Base-by-base conservation (phyloP, 2,797 vertebrate species). In the Allobates femoralis region DNA sequence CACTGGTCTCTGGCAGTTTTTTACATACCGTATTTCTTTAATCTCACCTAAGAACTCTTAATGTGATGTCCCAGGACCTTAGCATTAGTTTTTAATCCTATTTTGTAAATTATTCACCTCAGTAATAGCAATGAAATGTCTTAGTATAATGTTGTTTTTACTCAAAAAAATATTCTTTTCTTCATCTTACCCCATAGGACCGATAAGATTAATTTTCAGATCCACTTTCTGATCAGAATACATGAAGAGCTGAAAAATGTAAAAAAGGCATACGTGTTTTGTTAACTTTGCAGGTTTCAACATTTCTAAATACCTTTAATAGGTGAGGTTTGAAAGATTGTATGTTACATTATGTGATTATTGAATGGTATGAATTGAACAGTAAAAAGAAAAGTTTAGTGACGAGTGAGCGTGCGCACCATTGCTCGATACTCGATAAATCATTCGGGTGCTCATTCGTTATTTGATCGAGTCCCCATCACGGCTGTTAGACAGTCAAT, bases 131-230 rank as follows among this genome's bases (percentile, higher is more conserved):
- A 71, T 41, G 21, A 71, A 71, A 69, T 34, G 18, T 1, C 15
- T 28, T 15, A 28, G 3, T 26, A 16, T 34, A 32, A 6, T 18
- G 15, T 1, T 19, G 15, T 34, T 67, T 34, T 69, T 3, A 0
- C 1, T 0, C 12, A 53, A 71, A 37, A 15, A 19, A 26, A 51
- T 30, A 80, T 19, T 28, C 41, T 41, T 28, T 53, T 19, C 4
- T 37, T 21, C 28, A 77, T 78, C 93, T 93, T 93, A 96, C 95
- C 95, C 95, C 71, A 96, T 87, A 21, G 94, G 91, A 83, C 95
- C 95, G 0, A 96, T 92, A 85, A 96, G 95, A 88, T 95, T 94
- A 81, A 96, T 94, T 78, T 96, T 96, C 93, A 96, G 87, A 88
- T 95, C 94, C 86, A 94, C 93, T 88, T 93, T 94, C 91, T 93